phyloP scores from a whole-genome alignment of 53 echinoderm and acorn worm species.

The Astropecten irregularis region DNA sequence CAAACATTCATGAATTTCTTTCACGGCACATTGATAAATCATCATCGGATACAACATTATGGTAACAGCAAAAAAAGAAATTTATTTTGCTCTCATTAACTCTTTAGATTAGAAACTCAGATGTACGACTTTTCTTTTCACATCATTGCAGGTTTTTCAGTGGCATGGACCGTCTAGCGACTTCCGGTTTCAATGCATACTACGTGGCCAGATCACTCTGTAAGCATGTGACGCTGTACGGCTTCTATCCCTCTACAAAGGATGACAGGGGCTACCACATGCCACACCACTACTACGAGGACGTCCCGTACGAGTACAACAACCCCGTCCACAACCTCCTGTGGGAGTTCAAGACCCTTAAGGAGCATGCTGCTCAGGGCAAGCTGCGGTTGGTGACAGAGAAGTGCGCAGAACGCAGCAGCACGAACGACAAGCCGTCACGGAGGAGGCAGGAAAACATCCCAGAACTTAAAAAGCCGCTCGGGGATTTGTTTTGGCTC shows the following conservation, averaged over 20 bases:
- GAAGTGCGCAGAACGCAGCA: conserved; percentile 8
- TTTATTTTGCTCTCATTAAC: too few species aligned
- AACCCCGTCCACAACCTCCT: conserved; percentile 58
- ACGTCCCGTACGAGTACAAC: conserved; percentile 65
- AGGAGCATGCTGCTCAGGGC: neutral
- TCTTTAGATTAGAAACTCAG: too few species aligned
- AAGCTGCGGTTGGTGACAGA: conserved; percentile 23
- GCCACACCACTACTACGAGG: conserved; percentile 76
- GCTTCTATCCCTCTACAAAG: conserved; percentile 67
- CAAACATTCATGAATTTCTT: too few species aligned
- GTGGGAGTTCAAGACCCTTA: conserved; percentile 44
- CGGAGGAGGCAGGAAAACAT: neutral
- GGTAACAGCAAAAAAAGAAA: too few species aligned
- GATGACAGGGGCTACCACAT: conserved; percentile 39
- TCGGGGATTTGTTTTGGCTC: conserved; percentile 32
- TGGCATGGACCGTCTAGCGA: conserved; percentile 60
- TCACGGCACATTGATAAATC: too few species aligned
- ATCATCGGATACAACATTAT: too few species aligned
- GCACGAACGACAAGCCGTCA: neutral
- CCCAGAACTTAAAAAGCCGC: conserved; percentile 1
- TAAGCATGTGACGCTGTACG: conserved; percentile 69
- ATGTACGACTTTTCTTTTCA: neutral
- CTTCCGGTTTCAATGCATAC: conserved; percentile 72
- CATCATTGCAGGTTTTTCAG: conserved; percentile 35
- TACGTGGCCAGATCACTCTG: conserved; percentile 74